phyloP scores from a whole-genome alignment of 2,797 vertebrate species.

The Microctenopoma stevenorrisi region DNA sequence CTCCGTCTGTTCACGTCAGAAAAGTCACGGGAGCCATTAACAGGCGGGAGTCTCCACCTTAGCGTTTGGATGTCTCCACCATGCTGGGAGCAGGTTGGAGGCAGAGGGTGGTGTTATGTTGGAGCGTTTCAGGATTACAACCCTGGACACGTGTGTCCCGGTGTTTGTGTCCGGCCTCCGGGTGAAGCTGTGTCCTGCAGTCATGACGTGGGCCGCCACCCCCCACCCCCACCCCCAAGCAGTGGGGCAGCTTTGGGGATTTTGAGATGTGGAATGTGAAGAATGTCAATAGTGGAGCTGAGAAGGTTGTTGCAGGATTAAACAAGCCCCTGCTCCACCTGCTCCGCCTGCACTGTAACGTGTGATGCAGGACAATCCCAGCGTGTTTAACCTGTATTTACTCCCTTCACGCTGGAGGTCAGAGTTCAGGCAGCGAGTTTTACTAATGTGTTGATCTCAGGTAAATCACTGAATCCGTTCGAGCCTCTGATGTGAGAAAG shows the following conservation, averaged over 20 bases:
- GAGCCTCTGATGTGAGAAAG: too few relatives aligned
- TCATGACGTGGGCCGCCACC: background rate
- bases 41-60: too few relatives aligned
- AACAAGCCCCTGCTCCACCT: conserved; percentile 17
- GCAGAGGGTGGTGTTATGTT: too few relatives aligned
- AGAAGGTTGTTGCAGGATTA: conserved; percentile 43
- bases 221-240: background rate
- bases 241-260: conserved; percentile 38
- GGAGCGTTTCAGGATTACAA: too few relatives aligned
- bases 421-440: background rate
- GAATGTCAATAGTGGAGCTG: conserved; percentile 60
- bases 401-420: conserved; percentile 1
- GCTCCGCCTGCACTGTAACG: background rate
- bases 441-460: too few relatives aligned
- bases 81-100: too few relatives aligned
- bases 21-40: too few relatives aligned
- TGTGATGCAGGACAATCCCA: background rate
- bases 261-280: conserved; percentile 58
- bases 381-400: too few relatives aligned
- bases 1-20: too few relatives aligned
- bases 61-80: too few relatives aligned
- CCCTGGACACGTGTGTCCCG: too few relatives aligned
- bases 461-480: too few relatives aligned
- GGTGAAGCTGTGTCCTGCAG: background rate
- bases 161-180: background rate